Evolutionary conservation across 1,140 invertebrate species (phyloP), one percentile per base, ranked within the genome.

Genomic region (Olivierus martensii): DNA sequence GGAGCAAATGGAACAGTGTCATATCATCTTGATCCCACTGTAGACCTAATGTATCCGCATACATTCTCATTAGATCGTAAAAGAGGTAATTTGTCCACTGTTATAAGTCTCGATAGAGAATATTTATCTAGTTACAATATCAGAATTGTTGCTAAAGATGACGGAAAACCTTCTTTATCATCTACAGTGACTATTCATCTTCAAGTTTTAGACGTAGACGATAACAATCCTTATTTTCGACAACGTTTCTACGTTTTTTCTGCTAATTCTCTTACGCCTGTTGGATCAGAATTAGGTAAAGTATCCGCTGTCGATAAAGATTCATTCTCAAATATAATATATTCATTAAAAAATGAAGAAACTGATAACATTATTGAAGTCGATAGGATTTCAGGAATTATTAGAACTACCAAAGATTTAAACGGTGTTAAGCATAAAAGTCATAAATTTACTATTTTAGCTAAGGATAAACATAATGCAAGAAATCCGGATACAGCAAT

Each of bases 241-340:
- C 88, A 87, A 0, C 76, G 75, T 62, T 75, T 78, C 56, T 91
- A 91, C 68, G 79, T 89, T 61, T 73, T 82, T 58, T 69, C 76
- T 19, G 67, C 89, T 15, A 68, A 75, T 10, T 81, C 84, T 59
- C 75, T 82, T 2, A 87, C 96, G 45, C 74, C 79, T 0, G 79
- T 88, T 1, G 83, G 87, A 61, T 87, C 83, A 1, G 81, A 84
- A 1, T 84, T 90, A 53, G 84, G 88, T 0, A 88, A 85, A 0
- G 84, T 91, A 0, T 83, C 83, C 0, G 94, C 93, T 0, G 84
- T 87, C 62, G 93, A 97, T 71, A 82, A 83, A 1, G 93, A 97
- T 67, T 86, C 86, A 3, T 90, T 9, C 41, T n/a, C n/a, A 11
- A 46, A 38, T 46, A 46, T 46, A n/a, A 36, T 17, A 15, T 46